phyloP scores from a whole-genome alignment of 2,113 vertebrate genomes.

The Tinamus guttatus region DNA sequence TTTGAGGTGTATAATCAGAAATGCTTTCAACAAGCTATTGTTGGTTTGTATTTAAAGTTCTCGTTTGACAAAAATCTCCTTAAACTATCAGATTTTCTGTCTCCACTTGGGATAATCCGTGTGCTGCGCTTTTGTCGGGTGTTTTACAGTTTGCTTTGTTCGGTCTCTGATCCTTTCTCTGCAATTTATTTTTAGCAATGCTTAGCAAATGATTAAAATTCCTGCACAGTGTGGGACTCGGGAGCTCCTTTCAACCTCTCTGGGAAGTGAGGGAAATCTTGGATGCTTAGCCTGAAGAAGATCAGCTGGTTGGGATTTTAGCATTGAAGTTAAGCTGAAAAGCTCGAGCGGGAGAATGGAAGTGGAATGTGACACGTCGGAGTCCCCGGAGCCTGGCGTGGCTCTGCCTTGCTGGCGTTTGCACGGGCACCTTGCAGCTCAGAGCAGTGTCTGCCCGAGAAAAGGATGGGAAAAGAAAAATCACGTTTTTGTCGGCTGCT shows the following conservation, averaged over 20 bases:
- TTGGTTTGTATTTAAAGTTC: not conserved
- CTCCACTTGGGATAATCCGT: fast-evolving
- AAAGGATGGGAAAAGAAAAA: not conserved
- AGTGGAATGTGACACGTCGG: not conserved
- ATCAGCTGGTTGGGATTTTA: not conserved
- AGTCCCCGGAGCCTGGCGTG: not conserved
- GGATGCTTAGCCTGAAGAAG: not conserved
- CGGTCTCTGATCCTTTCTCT: not conserved
- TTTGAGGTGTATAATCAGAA: not conserved
- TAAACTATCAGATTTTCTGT: not conserved
- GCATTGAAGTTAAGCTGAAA: not conserved
- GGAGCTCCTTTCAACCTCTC: not conserved
- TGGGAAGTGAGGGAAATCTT: not conserved
- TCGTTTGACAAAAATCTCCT: not conserved
- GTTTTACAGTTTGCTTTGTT: not conserved
- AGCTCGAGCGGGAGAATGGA: not conserved
- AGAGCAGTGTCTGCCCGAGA: not conserved
- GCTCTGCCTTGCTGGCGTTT: not conserved
- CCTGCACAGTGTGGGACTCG: fast-evolving
- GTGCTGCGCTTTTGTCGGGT: fast-evolving
- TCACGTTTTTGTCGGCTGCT: not conserved
- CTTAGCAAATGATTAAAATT: not conserved
- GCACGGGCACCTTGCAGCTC: too few species aligned
- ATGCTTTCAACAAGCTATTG: not conserved
- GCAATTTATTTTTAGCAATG: not conserved